Conservation (phyloP, 2,888 invertebrate species). For the Dusona sp. region DNA sequence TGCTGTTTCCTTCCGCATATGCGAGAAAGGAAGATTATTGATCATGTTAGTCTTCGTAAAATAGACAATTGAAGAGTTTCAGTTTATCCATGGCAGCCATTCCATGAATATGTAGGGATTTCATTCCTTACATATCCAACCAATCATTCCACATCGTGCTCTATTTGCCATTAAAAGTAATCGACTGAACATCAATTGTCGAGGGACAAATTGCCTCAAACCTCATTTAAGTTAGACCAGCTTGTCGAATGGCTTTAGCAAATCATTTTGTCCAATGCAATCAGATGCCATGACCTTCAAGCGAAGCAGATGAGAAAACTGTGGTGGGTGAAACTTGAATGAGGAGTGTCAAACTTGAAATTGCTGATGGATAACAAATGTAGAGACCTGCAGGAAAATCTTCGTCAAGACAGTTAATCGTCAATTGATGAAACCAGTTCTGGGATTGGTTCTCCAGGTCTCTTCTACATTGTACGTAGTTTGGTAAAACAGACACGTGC, state of each 20-base stretch:
- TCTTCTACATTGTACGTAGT: slow-evolving; percentile 51
- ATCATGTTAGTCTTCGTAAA: neutral
- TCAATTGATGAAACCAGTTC: neutral
- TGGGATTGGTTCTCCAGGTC: slow-evolving; percentile 57
- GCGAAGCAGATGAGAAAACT: slow-evolving; percentile 1
- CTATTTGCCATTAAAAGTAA: neutral
- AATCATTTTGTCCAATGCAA: slow-evolving; percentile 5
- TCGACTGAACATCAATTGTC: neutral
- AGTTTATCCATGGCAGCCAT: neutral
- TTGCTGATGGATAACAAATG: slow-evolving; percentile 3
- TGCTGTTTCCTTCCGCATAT: neutral
- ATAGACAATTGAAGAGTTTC: neutral
- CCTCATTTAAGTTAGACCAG: slow-evolving; percentile 11
- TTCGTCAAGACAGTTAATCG: slow-evolving; percentile 24
- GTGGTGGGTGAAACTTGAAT: neutral
- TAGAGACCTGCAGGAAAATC: slow-evolving; percentile 1
- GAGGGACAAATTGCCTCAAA: neutral
- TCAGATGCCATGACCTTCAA: slow-evolving; percentile 17
- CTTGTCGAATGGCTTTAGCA: slow-evolving; percentile 12
- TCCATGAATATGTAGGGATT: neutral
- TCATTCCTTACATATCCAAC: neutral
- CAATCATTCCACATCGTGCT: neutral
- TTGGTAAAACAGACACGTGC: slow-evolving; percentile 75
- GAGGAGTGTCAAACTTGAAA: slow-evolving; percentile 15
- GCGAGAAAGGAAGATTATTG: neutral